A percentile compares a stretch with the other conserved stretches of the same genome.
Conservation (phyloP, 2,888 invertebrate genomes). For the Rhodophaea formosa region DNA sequence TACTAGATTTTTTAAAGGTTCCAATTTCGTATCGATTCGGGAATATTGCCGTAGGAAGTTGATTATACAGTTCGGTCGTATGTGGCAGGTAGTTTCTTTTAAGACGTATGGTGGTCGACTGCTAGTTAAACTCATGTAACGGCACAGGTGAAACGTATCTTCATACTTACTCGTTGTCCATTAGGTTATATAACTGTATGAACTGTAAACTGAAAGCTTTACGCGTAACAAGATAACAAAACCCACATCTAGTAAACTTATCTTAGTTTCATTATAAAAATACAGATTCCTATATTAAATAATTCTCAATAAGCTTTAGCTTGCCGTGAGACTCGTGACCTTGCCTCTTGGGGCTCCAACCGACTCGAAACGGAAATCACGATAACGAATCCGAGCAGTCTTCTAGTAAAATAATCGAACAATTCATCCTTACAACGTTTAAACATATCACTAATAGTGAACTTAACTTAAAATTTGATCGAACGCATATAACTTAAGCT, state of each 20-base stretch:
- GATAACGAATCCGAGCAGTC: constrained; percentile 72
- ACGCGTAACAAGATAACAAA: not conserved
- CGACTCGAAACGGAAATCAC: constrained; percentile 26
- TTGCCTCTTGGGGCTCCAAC: constrained; percentile 65
- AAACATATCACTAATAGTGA: constrained; percentile 54
- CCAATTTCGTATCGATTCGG: no score
- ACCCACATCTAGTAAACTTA: constrained; percentile 43
- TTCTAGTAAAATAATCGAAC: constrained; percentile 51
- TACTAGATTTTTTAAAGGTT: no score
- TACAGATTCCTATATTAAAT: constrained; percentile 75
- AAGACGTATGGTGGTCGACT: no score
- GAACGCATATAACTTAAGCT: constrained; percentile 51
- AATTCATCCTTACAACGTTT: constrained; percentile 51
- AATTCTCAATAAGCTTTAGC: constrained; percentile 71
- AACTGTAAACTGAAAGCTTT: not conserved
- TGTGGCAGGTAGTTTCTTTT: no score
- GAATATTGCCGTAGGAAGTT: no score
- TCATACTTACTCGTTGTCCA: not conserved
- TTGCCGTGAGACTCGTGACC: constrained; percentile 72
- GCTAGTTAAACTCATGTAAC: no score
- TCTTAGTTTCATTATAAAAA: constrained; percentile 73
- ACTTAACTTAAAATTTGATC: constrained; percentile 66
- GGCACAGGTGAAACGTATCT: not conserved
- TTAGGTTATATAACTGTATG: not conserved
- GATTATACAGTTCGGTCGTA: no score